Evolutionary conservation across 2,888 invertebrate species (phyloP).

Genomic region (Muscina levida): DNA sequence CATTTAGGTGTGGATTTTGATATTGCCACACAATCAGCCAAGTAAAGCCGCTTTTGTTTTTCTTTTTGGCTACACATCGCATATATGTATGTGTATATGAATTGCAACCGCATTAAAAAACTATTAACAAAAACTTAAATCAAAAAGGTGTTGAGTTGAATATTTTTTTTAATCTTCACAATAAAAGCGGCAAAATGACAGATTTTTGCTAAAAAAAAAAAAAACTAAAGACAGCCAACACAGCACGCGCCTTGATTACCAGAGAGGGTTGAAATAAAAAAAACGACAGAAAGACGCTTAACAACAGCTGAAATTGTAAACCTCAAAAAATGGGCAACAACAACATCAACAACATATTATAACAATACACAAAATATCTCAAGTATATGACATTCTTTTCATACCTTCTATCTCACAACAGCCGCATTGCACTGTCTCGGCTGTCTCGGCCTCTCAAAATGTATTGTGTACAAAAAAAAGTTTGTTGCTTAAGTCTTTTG

Average conservation of each 20-base stretch:
- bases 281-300: not conserved
- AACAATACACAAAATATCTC: not conserved
- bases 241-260: not conserved
- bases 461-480: not conserved
- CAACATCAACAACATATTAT: slow-evolving; percentile 3
- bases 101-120: slow-evolving; percentile 41
- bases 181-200: slow-evolving; percentile 1
- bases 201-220: no score
- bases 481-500: slow-evolving; percentile 20
- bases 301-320: not conserved
- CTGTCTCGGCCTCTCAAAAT: no score
- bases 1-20: slow-evolving; percentile 57
- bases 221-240: not conserved
- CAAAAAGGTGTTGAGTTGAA: slow-evolving; percentile 11
- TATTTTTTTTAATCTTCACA: not conserved
- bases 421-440: no score
- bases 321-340: slow-evolving; percentile 7
- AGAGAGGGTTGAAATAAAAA: not conserved
- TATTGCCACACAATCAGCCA: slow-evolving; percentile 39
- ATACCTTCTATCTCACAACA: not conserved
- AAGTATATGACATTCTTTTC: slow-evolving; percentile 11
- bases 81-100: slow-evolving; percentile 35
- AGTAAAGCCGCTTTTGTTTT: slow-evolving; percentile 45
- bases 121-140: not conserved
- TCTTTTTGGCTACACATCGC: no score